phyloP scores from a whole-genome alignment of 2,113 vertebrate genomes.

The Ornithorhynchus anatinus region DNA sequence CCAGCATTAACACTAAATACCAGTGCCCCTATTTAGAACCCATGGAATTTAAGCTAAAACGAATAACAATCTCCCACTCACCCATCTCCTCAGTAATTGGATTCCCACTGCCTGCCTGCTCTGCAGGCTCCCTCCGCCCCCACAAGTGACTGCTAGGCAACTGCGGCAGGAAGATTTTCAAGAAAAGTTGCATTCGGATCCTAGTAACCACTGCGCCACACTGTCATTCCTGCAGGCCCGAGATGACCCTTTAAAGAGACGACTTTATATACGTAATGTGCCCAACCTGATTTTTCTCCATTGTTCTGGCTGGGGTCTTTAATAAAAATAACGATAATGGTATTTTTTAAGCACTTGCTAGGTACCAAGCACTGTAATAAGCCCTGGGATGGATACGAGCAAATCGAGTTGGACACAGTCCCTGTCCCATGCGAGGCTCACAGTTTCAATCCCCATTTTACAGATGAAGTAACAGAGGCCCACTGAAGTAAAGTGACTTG shows the following conservation, averaged over 20 bases:
- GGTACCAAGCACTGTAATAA: too few species aligned
- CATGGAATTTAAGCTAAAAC: not conserved
- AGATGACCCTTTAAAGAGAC: not conserved
- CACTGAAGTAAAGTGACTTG: too few species aligned
- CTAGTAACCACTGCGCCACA: too few species aligned
- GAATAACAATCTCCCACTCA: conserved; percentile 26
- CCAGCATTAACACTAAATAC: conserved; percentile 38
- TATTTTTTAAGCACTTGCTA: too few species aligned
- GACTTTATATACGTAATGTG: not conserved
- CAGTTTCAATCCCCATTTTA: too few species aligned
- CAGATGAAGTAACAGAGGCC: too few species aligned
- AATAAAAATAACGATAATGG: not conserved
- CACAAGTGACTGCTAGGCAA: not conserved
- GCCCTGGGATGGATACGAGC: too few species aligned
- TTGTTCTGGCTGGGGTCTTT: not conserved
- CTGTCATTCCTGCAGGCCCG: too few species aligned
- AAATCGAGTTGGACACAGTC: too few species aligned
- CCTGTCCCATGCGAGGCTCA: too few species aligned
- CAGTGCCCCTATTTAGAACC: conserved; percentile 42
- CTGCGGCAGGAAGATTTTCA: not conserved
- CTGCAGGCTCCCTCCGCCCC: not conserved
- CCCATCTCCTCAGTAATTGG: conserved; percentile 25
- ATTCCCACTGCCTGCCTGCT: conserved; percentile 44
- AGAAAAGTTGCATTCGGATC: not conserved
- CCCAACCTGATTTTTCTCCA: too few species aligned